Evolutionary conservation across 2,113 vertebrate genomes (phyloP).

Genomic region (Bubo bubo): DNA sequence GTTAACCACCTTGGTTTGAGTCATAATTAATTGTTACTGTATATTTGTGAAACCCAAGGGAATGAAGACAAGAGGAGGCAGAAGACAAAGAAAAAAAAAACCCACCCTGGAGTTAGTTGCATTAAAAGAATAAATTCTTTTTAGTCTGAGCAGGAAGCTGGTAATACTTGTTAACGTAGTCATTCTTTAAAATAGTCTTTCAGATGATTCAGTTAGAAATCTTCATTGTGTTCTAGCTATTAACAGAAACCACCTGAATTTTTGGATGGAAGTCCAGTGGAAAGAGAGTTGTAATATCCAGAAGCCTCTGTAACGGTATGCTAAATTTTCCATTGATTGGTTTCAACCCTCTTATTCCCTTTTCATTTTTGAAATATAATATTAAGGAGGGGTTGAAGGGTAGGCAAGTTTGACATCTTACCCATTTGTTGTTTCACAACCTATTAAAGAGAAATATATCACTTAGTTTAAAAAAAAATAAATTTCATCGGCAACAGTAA

Average conservation of each 20-base stretch:
- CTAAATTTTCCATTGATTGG: background rate
- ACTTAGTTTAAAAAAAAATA: background rate
- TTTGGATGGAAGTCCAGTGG: background rate
- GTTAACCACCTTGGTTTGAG: constrained; percentile 47
- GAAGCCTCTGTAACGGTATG: background rate
- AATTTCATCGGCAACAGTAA: background rate
- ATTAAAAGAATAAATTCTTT: constrained; percentile 47
- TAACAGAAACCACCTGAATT: constrained; percentile 43
- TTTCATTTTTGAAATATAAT: background rate
- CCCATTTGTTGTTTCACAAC: background rate
- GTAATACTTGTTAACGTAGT: constrained; percentile 52
- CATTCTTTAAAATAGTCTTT: constrained; percentile 58
- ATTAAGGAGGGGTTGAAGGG: background rate
- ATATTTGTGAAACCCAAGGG: constrained; percentile 38
- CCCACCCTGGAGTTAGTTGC: background rate
- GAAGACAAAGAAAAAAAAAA: background rate
- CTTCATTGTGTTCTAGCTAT: constrained; percentile 6
- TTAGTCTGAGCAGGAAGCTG: constrained; percentile 41
- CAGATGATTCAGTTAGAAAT: constrained; percentile 41
- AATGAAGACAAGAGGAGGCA: constrained; percentile 21
- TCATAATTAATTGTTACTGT: constrained; percentile 59
- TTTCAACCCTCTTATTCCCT: background rate
- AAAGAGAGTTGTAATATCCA: constrained; percentile 25
- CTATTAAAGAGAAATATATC: background rate
- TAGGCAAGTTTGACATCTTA: background rate